Evolutionary conservation across 1,140 invertebrate species (phyloP).

Genomic region (Schlechtendalia chinensis): DNA sequence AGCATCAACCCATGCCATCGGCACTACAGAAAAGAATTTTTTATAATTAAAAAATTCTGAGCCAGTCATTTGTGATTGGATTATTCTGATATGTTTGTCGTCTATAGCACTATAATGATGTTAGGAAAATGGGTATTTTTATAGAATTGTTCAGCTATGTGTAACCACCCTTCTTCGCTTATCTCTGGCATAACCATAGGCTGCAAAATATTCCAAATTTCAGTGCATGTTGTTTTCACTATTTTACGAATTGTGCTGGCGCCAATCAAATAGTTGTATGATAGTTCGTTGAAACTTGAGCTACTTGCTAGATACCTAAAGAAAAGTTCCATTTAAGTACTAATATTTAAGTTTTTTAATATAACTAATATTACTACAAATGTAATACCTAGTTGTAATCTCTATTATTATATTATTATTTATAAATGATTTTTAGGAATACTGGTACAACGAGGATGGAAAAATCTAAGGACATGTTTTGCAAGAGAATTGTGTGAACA

Average conservation of each 20-base stretch:
- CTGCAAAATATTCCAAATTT: background rate
- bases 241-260: background rate
- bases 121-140: conserved; percentile 56
- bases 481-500: too few relatives aligned
- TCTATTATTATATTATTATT: too few relatives aligned
- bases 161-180: background rate
- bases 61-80: conserved; percentile 55
- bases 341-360: too few relatives aligned
- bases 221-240: background rate
- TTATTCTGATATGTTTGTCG: conserved; percentile 58
- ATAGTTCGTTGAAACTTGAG: background rate
- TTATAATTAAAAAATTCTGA: conserved; percentile 60
- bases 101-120: conserved; percentile 58
- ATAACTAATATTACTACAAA: too few relatives aligned
- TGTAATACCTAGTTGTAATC: too few relatives aligned
- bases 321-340: too few relatives aligned
- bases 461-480: too few relatives aligned
- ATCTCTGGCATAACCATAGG: background rate
- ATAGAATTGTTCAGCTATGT: conserved; percentile 54
- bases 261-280: background rate
- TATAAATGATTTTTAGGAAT: too few relatives aligned
- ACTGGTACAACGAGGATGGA: too few relatives aligned
- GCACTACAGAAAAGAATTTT: conserved; percentile 56
- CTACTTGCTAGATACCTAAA: background rate
- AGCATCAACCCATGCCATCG: conserved; percentile 55